Percentiles rank a stretch among this genome's conserved stretches.
These are phyloP conservation scores for Rhinolophus ferrumequinum DNA, from an alignment of 2,113 vertebrate species.

Conservation along the genomic window DNA sequence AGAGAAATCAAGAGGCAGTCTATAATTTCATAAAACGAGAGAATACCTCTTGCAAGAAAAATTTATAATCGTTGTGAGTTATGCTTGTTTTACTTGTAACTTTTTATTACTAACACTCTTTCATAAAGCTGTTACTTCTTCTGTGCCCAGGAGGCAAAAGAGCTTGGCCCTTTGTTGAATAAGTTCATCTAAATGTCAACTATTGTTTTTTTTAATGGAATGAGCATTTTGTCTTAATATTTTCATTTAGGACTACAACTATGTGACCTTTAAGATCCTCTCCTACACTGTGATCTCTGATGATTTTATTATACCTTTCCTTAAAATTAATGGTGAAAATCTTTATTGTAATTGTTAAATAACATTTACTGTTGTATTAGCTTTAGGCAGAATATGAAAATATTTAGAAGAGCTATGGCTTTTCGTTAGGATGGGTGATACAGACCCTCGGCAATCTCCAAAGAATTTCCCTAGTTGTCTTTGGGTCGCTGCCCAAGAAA, in stretches of 20 bases:
- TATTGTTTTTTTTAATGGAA: constrained; percentile 54
- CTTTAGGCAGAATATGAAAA: not conserved
- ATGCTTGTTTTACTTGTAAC: constrained; percentile 57
- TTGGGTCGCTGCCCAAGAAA: not conserved
- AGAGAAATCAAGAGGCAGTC: not conserved
- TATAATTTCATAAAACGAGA: constrained; percentile 23
- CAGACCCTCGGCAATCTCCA: not conserved
- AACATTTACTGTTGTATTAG: not conserved
- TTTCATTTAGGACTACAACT: constrained; percentile 63
- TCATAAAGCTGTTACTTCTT: constrained; percentile 50
- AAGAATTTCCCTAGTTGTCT: not conserved
- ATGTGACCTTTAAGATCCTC: constrained; percentile 68
- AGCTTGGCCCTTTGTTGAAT: constrained; percentile 37
- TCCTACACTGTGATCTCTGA: not conserved
- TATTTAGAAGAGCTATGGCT: not conserved
- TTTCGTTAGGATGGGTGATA: not conserved
- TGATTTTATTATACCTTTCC: constrained; percentile 21
- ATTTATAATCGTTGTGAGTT: not conserved
- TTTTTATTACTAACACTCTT: constrained; percentile 55
- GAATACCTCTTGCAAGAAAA: not conserved
- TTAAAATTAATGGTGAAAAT: constrained; percentile 45
- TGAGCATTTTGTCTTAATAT: constrained; percentile 60
- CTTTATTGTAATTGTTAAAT: constrained; percentile 16
- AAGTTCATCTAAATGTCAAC: constrained; percentile 67
- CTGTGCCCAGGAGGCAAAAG: constrained; percentile 38